Evolutionary conservation across 2,113 vertebrate genomes (phyloP).

Genomic region (Illadopsis cleaveri): DNA sequence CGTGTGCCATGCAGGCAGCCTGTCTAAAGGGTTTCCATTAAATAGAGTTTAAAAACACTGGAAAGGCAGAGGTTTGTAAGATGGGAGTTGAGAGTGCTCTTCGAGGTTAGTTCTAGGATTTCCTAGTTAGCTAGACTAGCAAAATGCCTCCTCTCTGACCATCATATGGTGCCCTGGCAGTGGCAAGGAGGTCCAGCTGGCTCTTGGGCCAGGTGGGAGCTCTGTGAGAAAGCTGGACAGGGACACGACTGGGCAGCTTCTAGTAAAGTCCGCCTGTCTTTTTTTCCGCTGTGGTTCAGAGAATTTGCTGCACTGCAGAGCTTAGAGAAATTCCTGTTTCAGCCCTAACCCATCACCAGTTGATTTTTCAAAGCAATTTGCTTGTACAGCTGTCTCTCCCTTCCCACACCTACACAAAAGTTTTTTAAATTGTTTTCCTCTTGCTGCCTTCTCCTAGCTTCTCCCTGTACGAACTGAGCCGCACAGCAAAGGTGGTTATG

Average conservation of each 20-base stretch:
- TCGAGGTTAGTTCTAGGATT: background rate
- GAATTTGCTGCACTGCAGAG: background rate
- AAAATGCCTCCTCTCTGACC: background rate
- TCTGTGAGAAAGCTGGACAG: background rate
- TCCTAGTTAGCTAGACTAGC: background rate
- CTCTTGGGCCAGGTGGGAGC: background rate
- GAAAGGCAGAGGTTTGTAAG: background rate
- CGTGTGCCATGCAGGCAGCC: fast-evolving
- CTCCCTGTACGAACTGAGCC: fast-evolving
- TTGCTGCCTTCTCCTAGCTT: background rate
- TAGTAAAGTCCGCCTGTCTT: background rate
- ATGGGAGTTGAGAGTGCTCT: background rate
- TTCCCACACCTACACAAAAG: background rate
- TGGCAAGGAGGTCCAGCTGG: background rate
- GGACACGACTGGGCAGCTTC: fast-evolving
- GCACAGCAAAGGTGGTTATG: background rate
- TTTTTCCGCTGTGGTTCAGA: background rate
- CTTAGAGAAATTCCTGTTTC: background rate
- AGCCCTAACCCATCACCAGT: background rate
- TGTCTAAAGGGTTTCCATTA: background rate
- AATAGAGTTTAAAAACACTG: background rate
- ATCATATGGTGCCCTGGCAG: background rate
- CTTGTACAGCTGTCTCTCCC: background rate
- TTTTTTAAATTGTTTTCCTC: background rate
- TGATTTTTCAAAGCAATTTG: background rate